Base-by-base conservation (phyloP, 2,888 invertebrate genomes). In the Glyphotaelius pellucidus region DNA sequence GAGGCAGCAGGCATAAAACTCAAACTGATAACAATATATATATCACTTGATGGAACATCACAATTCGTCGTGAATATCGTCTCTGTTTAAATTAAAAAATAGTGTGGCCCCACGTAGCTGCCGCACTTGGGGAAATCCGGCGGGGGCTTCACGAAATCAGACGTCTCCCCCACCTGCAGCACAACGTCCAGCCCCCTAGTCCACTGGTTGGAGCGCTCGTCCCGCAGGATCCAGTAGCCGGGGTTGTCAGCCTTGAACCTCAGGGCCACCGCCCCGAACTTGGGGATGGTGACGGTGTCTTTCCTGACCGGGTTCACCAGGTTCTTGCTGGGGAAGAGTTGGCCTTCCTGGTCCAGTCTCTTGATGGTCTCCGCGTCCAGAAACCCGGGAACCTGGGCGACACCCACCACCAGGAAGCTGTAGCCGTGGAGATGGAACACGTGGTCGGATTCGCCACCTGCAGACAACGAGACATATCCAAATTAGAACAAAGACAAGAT, bases 151-250 rank as follows among this genome's bases (percentile, higher is more conserved):
- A 97, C 96, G 95, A 98, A 97, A 94, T 98, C 97, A 35, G 95
- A 94, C 67, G 95, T 94, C 87, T 97, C 96, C 0, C 98, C 98
- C 4, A 98, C 97, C 95, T 98, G 97, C 30, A 98, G 94, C 47
- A 98, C 96, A 91, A 98, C 96, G 93, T 98, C 98, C 94, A 98
- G 95, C 0, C 98, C 98, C 93, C 97, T 96, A 0, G 98, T 97
- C 97, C 98, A 97, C 93, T 97, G 97, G 32, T 96, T 96, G 0
- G 97, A 97, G 90, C 97, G 96, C 94, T 98, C 98, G 94, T 98
- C 98, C 94, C 98, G 97, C 94, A 98, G 96, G 95, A 98, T 96
- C 98, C 98, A 98, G 94, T 97, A 98, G 25, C 98, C 98, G 94
- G 98, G 98, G 95, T 98, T 98, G 94, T 97, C 96, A 15, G 98